Base-by-base conservation (phyloP, 2,797 vertebrate genomes). In the Zenarchopterus dispar region DNA sequence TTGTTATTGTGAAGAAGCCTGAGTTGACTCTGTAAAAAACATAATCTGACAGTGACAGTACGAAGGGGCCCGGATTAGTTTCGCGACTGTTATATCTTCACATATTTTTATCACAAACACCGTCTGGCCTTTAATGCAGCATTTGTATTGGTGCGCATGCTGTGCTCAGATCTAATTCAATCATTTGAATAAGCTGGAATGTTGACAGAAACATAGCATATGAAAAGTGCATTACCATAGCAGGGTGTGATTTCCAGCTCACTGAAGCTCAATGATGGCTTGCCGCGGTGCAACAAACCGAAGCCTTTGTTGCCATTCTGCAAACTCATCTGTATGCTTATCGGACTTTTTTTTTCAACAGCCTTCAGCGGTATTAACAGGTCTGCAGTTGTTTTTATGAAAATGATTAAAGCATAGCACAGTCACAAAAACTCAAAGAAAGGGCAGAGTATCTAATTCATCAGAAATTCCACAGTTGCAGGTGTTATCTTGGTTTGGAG, bases 201-300 rank as follows among this genome's bases (percentile, higher is more conserved):
- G 62, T 62, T 65, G 66, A 82, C 49, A 52, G 63, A 79, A 70
- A 62, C 63, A 45, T n/a, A 28, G 31, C 48, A 57, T 31, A 66
- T 23, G 62, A 76, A 70, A 46, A 59, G 43, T 24, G 70, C 41
- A 39, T 67, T 42, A 50, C 44, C 48, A 0, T 65, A 2, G 46
- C 68, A 22, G 66, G 71, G 44, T 49, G 79, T 57, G 48, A 48
- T 67, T 82, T 84, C 60, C 77, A 51, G 59, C 59, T 73, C 63
- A 68, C 48, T 3, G 28, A 46, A 63, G 61, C 62, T 75, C 57
- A 61, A 21, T 52, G 63, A 68, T 57, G 61, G 54, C 52, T 57
- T 56, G 26, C 39, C 48, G 15, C n/a, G 39, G 26, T 22, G 56
- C 51, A 44, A 36, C 67, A 67, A 43, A 18, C 44, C 10, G 11